Base-by-base conservation (phyloP, 2,888 invertebrate genomes). In the Pristionchus exspectatus region DNA sequence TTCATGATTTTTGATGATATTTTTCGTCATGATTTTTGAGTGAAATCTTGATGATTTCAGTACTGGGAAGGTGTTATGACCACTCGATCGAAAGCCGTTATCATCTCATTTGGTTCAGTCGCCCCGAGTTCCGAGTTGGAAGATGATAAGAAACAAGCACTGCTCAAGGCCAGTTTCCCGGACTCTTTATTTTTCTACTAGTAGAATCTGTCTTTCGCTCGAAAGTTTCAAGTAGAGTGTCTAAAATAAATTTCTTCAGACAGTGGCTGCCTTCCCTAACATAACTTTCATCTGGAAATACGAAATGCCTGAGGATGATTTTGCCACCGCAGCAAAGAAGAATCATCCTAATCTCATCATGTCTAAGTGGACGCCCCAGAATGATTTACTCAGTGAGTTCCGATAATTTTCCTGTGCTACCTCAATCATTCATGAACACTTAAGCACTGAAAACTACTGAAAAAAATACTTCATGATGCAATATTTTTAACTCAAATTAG, bases 211-310 rank as follows among this genome's bases (percentile, higher is more conserved):
- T 38, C 30, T 74, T 74, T 74, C 74, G 44, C 9, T 7, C 44
- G 0, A 50, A 50, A 50, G 9, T 44, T 5, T 9, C 44, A 50
- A 50, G 44, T 10, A 50, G 18, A 44, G 21, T 33, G n/a, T 38
- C 5, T 38, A 38, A 77, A 3, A 77, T 38, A 77, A 2, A 77
- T 38, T 77, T n/a, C 9, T 84, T 84, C 24, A 84, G 84, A 84
- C 59, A 38, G 59, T 84, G 2, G 84, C 59, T 3, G 59, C 84
- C 16, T 84, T 84, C 30, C 84, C 84, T 59, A 33, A 44, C 7
- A 33, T 33, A 24, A 84, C 84, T 2, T 84, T 84, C 38, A 84
- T 84, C 30, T 84, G 84, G 84, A 84, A 84, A 38, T 84, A 84
- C 24, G 84, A 84, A 30, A 18, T 18, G 14, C 84, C 84, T 1